These are phyloP conservation scores for Meloidogyne exigua DNA, from an alignment of 1,140 invertebrate species.

Conservation along the genomic window DNA sequence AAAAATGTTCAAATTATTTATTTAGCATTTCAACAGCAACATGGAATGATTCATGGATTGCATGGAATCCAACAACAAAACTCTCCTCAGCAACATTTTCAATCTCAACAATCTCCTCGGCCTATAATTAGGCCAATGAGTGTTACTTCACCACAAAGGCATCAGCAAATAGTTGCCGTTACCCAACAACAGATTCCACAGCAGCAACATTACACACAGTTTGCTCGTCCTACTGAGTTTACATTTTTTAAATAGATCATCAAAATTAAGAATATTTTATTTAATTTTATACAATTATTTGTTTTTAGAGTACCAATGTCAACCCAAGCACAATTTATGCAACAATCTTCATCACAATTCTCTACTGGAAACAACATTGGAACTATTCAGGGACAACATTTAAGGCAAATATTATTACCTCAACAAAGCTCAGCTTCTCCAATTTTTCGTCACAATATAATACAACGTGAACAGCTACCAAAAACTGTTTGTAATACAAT, in stretches of 20 bases:
- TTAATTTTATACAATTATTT: too few relatives aligned
- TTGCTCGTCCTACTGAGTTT: constrained; percentile 1
- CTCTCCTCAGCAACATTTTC: neutral
- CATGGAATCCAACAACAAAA: constrained; percentile 4
- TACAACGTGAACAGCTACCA: constrained; percentile 1
- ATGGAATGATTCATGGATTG: neutral
- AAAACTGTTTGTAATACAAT: neutral
- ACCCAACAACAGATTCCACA: constrained; percentile 9
- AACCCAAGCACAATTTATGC: neutral
- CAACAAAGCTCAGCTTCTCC: neutral
- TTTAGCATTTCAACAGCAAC: neutral
- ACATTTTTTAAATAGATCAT: neutral
- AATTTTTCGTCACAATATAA: neutral
- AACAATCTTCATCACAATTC: neutral
- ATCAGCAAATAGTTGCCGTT: neutral
- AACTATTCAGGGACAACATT: neutral
- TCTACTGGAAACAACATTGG: neutral
- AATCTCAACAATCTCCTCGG: constrained; percentile 1
- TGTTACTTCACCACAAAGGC: constrained; percentile 5
- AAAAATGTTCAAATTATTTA: neutral
- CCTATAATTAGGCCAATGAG: neutral
- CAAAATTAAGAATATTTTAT: neutral
- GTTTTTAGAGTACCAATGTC: neutral
- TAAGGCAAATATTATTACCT: neutral
- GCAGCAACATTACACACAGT: constrained; percentile 1